Percentiles rank a stretch among this genome's conserved stretches.
phyloP scores from a whole-genome alignment of 2,888 invertebrate species.

The Pseudococcus jackbeardsleyi region DNA sequence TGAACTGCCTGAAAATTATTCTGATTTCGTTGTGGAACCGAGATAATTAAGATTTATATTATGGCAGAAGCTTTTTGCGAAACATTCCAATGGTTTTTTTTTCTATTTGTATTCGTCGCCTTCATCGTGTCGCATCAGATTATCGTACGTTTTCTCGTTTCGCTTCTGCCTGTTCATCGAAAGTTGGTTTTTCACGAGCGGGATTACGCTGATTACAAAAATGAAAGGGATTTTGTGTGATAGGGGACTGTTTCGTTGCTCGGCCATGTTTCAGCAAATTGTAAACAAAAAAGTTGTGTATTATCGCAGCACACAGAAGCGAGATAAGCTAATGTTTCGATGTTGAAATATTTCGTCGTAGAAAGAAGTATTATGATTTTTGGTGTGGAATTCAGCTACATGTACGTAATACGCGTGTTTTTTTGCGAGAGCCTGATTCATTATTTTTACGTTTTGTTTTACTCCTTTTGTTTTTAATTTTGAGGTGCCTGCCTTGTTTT shows the following conservation, averaged over 20 bases:
- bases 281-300: not conserved
- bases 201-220: constrained; percentile 33
- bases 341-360: not conserved
- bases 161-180: not conserved
- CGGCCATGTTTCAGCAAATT: not conserved
- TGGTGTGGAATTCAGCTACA: not conserved
- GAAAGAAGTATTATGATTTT: not conserved
- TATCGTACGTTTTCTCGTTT: constrained; percentile 8
- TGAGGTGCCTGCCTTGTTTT: not conserved
- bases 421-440: not conserved
- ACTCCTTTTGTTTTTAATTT: not conserved
- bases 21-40: too few species aligned
- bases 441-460: not conserved
- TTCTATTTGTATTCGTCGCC: not conserved
- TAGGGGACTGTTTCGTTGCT: not conserved
- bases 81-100: not conserved
- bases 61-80: constrained; percentile 15
- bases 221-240: constrained; percentile 2
- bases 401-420: not conserved
- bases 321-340: not conserved
- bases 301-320: constrained; percentile 13
- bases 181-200: not conserved
- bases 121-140: not conserved
- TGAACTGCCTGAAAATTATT: too few species aligned
- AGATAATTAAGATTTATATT: not conserved